Evolutionary conservation across 2,797 vertebrate species (phyloP), one percentile per base, ranked within the genome.

Genomic region (Melanotaenia maccullochi): DNA sequence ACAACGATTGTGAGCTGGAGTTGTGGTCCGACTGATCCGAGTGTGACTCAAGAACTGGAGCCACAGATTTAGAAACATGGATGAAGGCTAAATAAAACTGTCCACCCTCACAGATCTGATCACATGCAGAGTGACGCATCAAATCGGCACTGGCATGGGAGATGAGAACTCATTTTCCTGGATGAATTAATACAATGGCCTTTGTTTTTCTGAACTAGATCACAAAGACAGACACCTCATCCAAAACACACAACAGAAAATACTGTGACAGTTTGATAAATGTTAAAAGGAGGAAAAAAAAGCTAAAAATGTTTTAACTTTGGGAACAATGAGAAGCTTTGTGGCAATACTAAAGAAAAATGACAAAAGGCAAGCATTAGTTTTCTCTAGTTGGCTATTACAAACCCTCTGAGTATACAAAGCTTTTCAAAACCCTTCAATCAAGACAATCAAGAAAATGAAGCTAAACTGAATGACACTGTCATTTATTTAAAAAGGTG

Each of bases 21-120:
- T 6, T 78, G 54, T 18, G 71, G 76, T 68, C 72, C 70, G 47
- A 44, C 59, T 60, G 64, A 78, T 71, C 65, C 61, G 38, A 75
- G 64, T 28, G 13, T 68, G 75, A 71, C 72, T 70, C 65, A 73
- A 75, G 63, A 58, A n/a, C 57, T n/a, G 51, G 55, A 67, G 73
- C 60, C 57, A 2, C 61, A 65, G 66, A 79, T 25, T 69, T 76
- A 58, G 74, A 75, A 75, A 14, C 22, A 14, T 42, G 3, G 71
- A 66, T 61, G 70, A 44, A 57, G 63, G 42, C 52, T 38, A 0
- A 12, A 35, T 62, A 18, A 54, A 65, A 63, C 58, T 3, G 61
- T 59, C 36, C 58, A 30, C 30, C 67, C 67, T 47, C 42, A 3
- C 1, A 0, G 54, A 49, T 0, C n/a, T 0, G 38, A 20, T 24